phyloP scores from a whole-genome alignment of 2,888 invertebrate genomes.

The Matsumyia berberina region DNA sequence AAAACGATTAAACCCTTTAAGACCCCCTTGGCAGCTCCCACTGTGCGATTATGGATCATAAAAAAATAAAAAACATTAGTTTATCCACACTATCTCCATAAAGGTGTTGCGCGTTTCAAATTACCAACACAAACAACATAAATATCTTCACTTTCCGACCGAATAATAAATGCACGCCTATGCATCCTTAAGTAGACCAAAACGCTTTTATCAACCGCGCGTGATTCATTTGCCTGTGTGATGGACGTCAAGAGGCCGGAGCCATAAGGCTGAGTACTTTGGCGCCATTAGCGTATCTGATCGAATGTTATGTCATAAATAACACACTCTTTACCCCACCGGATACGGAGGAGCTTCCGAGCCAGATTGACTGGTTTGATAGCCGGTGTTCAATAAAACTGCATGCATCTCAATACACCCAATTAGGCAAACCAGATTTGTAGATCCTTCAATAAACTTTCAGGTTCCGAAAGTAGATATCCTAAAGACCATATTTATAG shows the following conservation, averaged over 20 bases:
- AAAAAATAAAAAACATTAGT: too few relatives aligned
- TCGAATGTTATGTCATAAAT: constrained; percentile 62
- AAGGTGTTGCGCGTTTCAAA: constrained; percentile 38
- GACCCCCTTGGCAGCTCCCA: constrained; percentile 18
- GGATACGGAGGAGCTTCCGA: not conserved
- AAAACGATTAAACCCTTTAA: constrained; percentile 1
- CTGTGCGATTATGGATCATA: constrained; percentile 31
- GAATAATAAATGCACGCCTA: constrained; percentile 41
- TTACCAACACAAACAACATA: constrained; percentile 31
- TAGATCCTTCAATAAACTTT: constrained; percentile 23
- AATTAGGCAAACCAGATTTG: constrained; percentile 4
- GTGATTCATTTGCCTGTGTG: constrained; percentile 64
- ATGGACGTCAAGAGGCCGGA: constrained; percentile 29
- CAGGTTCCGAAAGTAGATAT: constrained; percentile 15
- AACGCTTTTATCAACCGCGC: constrained; percentile 43
- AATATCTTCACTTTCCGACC: constrained; percentile 43
- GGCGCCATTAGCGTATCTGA: constrained; percentile 72
- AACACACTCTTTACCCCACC: constrained; percentile 30
- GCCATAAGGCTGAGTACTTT: constrained; percentile 53
- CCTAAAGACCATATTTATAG: constrained; percentile 30
- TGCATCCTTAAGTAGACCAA: constrained; percentile 53
- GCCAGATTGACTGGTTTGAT: constrained; percentile 47
- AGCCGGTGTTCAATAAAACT: constrained; percentile 16
- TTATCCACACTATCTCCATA: constrained; percentile 9
- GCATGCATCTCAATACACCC: constrained; percentile 22